Evolutionary conservation across 1,140 invertebrate genomes (phyloP).

Genomic region (Subanguina moxae): DNA sequence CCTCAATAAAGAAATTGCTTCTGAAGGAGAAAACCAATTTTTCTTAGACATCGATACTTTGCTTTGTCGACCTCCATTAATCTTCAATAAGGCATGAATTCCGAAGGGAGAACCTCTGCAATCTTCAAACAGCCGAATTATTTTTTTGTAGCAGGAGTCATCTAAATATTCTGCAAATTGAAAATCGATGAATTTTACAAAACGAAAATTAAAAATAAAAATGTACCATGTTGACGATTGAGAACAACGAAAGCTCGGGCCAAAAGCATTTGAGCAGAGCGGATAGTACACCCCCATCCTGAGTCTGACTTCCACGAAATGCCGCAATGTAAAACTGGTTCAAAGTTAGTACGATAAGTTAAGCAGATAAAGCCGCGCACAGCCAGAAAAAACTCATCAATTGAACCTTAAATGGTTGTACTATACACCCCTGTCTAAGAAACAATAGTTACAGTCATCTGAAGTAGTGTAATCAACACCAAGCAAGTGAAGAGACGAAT

Average conservation of each 20-base stretch:
- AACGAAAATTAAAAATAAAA: conserved; percentile 8
- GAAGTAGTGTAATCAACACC: background rate
- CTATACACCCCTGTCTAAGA: background rate
- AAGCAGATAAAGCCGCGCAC: conserved; percentile 17
- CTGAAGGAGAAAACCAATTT: conserved; percentile 24
- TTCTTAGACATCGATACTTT: conserved; percentile 13
- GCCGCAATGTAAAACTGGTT: conserved; percentile 2
- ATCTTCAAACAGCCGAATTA: conserved; percentile 69
- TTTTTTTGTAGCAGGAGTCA: conserved; percentile 78
- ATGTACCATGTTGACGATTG: conserved; percentile 64
- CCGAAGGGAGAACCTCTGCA: conserved; percentile 18
- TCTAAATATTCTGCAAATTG: conserved; percentile 4
- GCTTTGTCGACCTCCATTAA: conserved; percentile 4
- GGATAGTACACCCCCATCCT: conserved; percentile 97
- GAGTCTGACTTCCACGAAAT: conserved; percentile 74
- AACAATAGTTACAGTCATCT: background rate
- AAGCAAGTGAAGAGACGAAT: background rate
- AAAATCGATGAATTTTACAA: conserved; percentile 24
- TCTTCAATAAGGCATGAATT: conserved; percentile 22
- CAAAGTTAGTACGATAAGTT: conserved; percentile 20
- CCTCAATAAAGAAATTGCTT: conserved; percentile 21
- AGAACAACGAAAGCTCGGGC: conserved; percentile 75
- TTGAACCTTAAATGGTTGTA: background rate
- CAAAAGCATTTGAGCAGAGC: conserved; percentile 96
- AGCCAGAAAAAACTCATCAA: conserved; percentile 21